Evolutionary conservation across 2,888 invertebrate species (phyloP).

Genomic region (Trachelus iudaicus): DNA sequence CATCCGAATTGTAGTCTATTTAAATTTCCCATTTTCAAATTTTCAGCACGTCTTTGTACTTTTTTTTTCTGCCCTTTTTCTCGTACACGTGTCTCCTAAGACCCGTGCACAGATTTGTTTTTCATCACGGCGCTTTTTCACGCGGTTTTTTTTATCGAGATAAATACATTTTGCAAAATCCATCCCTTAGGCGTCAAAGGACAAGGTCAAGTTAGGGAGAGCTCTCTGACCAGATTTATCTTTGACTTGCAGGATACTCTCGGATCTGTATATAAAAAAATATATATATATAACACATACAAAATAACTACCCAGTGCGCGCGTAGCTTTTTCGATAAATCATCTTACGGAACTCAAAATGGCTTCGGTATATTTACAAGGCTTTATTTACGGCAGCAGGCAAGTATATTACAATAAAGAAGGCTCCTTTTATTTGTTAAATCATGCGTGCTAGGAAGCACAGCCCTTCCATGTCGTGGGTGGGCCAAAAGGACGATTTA

Average conservation of each 20-base stretch:
- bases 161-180: background rate
- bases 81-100: slow-evolving; percentile 26
- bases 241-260: too few species aligned
- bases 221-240: too few species aligned
- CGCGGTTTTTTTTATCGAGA: slow-evolving; percentile 15
- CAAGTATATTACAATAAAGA: too few species aligned
- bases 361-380: too few species aligned
- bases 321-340: slow-evolving; percentile 13
- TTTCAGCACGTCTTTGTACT: slow-evolving; percentile 16
- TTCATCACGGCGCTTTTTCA: slow-evolving; percentile 7
- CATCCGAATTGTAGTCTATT: slow-evolving; percentile 37
- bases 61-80: slow-evolving; percentile 9
- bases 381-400: too few species aligned
- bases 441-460: slow-evolving; percentile 6
- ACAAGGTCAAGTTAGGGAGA: background rate
- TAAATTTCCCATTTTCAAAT: slow-evolving; percentile 34
- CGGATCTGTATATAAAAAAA: too few species aligned
- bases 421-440: too few species aligned
- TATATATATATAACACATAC: background rate
- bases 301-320: background rate
- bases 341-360: too few species aligned
- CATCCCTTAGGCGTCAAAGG: background rate
- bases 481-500: slow-evolving; percentile 28
- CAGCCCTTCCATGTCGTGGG: slow-evolving; percentile 30
- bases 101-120: slow-evolving; percentile 21